Conservation (phyloP, 2,113 vertebrate species). For the Ophiodon elongatus region DNA sequence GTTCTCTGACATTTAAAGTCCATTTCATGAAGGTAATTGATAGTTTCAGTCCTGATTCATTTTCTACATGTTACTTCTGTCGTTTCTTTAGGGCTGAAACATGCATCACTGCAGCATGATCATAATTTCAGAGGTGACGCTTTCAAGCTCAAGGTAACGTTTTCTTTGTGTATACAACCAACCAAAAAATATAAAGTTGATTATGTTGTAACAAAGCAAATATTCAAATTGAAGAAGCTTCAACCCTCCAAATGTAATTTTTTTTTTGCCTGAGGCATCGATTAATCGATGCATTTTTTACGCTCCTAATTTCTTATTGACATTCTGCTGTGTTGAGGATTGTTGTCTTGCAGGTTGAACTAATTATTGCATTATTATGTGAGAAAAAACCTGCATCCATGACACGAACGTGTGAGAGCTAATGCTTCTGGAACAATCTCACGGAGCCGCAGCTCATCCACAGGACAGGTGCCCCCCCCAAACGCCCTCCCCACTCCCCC, state of each 20-base stretch:
- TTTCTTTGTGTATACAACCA: neutral
- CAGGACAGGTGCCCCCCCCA: neutral
- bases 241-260: neutral
- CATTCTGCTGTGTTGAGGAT: neutral
- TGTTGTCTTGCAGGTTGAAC: neutral
- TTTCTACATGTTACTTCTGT: neutral
- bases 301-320: neutral
- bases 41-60: neutral
- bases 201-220: neutral
- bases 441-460: neutral
- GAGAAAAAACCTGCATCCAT: neutral
- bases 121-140: neutral
- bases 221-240: neutral
- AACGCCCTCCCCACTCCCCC: no score
- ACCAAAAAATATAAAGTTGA: neutral
- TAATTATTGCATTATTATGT: no score
- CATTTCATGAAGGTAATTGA: neutral
- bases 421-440: slow-evolving; percentile 18
- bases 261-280: neutral
- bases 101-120: neutral
- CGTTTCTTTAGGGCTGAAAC: neutral
- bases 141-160: neutral
- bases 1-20: neutral
- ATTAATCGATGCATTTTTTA: neutral
- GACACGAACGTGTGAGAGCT: neutral